Evolutionary conservation across 2,797 vertebrate species (phyloP).

Genomic region (Artibeus jamaicensis): DNA sequence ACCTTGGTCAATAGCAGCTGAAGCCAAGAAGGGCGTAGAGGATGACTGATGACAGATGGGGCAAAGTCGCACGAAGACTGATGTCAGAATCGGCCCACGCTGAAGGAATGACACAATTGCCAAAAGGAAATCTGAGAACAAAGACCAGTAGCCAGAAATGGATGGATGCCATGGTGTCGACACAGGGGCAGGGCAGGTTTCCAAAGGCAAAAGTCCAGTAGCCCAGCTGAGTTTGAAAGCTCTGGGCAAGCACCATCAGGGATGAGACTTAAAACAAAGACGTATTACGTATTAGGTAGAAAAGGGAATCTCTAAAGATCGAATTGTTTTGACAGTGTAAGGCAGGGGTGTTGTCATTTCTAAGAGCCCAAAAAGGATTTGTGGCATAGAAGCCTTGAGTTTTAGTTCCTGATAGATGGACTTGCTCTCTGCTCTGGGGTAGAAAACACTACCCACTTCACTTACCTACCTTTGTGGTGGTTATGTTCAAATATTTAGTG

Average conservation of each 20-base stretch:
- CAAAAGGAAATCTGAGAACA: slow-evolving; percentile 61
- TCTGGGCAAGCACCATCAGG: background rate
- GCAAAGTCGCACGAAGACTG: background rate
- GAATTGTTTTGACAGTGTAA: background rate
- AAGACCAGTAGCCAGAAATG: slow-evolving; percentile 48
- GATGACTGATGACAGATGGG: slow-evolving; percentile 26
- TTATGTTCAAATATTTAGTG: background rate
- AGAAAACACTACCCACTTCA: background rate
- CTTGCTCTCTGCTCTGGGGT: background rate
- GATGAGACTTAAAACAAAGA: background rate
- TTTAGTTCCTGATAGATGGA: background rate
- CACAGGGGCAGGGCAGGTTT: slow-evolving; percentile 18
- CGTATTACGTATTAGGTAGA: background rate
- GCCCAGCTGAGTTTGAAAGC: background rate
- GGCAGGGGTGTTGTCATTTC: background rate
- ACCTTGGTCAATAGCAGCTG: background rate
- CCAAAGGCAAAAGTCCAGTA: slow-evolving; percentile 33
- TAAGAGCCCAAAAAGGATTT: background rate
- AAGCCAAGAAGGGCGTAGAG: background rate
- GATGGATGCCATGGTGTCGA: slow-evolving; percentile 33
- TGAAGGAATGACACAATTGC: background rate
- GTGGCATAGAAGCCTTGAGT: background rate
- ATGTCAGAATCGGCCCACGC: background rate
- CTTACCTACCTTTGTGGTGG: background rate
- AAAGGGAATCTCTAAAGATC: background rate